phyloP scores from a whole-genome alignment of 37 sponge, comb jelly and placozoan species.

The Theonella swinhoei region DNA sequence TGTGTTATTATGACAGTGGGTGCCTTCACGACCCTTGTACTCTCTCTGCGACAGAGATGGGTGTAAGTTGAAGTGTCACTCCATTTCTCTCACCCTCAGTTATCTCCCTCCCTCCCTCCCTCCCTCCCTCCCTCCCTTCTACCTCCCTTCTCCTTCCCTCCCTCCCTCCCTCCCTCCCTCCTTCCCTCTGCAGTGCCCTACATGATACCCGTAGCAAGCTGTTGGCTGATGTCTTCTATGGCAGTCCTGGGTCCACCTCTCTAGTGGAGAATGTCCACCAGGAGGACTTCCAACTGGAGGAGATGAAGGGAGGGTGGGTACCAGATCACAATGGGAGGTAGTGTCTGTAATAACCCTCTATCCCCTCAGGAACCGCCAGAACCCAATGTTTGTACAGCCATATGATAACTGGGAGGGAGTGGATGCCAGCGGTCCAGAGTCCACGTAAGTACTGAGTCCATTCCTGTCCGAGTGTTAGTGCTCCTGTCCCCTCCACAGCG shows the following conservation, averaged over 20 bases:
- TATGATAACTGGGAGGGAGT: conserved; percentile 57
- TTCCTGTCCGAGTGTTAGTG: neutral
- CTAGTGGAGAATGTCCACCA: conserved; percentile 36
- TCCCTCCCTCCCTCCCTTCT: neutral
- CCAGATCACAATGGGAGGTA: neutral
- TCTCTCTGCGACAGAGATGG: conserved; percentile 51
- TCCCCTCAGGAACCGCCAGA: neutral
- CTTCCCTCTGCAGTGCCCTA: conserved; percentile 26
- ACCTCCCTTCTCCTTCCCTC: neutral
- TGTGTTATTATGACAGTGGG: conserved; percentile 37
- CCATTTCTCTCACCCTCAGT: neutral
- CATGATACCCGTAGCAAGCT: conserved; percentile 39
- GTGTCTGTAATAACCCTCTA: neutral
- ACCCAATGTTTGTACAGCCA: conserved; percentile 55
- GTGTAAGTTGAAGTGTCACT: conserved; percentile 26
- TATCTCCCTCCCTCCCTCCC: neutral
- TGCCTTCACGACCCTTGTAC: conserved; percentile 7
- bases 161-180: neutral
- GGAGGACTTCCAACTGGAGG: conserved; percentile 34
- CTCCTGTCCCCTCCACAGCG: conserved; percentile 15
- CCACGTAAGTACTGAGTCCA: conserved; percentile 27
- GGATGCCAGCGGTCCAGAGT: conserved; percentile 48
- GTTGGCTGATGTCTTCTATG: conserved; percentile 59
- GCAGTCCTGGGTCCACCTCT: conserved; percentile 4
- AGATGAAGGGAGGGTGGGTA: conserved; percentile 14